phyloP scores from a whole-genome alignment of 1,140 invertebrate species.

The Polypedilum pembai region DNA sequence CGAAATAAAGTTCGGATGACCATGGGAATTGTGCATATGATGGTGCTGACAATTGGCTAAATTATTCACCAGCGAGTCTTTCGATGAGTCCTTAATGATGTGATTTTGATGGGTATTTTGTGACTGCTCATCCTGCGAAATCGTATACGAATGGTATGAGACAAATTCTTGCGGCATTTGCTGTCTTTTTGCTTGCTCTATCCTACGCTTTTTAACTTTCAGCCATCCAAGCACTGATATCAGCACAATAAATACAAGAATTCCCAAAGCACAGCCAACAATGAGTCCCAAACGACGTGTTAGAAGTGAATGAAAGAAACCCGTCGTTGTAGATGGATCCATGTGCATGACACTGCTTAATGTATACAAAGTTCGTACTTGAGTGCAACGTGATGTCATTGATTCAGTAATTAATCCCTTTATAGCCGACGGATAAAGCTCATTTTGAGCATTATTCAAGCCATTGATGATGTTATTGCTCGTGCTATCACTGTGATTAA shows the following conservation, averaged over 20 bases:
- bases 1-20: constrained; percentile 32
- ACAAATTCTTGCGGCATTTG: constrained; percentile 61
- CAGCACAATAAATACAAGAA: constrained; percentile 73
- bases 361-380: constrained; percentile 65
- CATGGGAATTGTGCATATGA: constrained; percentile 28
- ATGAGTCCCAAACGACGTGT: constrained; percentile 73
- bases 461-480: constrained; percentile 29
- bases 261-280: constrained; percentile 75
- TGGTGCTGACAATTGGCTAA: constrained; percentile 27
- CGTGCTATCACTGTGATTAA: constrained; percentile 17
- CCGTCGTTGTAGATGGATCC: constrained; percentile 56
- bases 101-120: constrained; percentile 31
- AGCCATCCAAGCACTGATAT: constrained; percentile 76
- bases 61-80: background rate
- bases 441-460: constrained; percentile 41
- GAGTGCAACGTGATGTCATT: constrained; percentile 63
- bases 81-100: constrained; percentile 29
- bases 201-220: constrained; percentile 73
- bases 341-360: constrained; percentile 55
- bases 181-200: constrained; percentile 60
- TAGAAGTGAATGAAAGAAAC: constrained; percentile 58
- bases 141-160: constrained; percentile 61
- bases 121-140: constrained; percentile 44
- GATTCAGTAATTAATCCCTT: constrained; percentile 62
- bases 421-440: constrained; percentile 46